Base-by-base conservation (phyloP, 2,888 invertebrate species). In the Catocala nupta region DNA sequence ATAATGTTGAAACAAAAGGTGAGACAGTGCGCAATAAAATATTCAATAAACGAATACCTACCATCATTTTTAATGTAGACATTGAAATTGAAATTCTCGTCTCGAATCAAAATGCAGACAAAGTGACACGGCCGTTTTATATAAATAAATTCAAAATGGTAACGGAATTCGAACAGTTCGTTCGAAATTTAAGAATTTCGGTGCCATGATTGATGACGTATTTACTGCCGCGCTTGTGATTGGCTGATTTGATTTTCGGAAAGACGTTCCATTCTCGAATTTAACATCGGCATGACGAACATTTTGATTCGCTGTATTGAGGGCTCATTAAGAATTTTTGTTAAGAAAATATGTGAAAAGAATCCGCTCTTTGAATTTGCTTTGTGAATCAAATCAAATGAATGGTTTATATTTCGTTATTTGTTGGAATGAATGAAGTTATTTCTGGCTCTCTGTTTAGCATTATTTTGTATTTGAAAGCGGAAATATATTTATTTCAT, bases 201-300 rank as follows among this genome's bases (percentile, higher is more conserved):
- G 63, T 63, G 81, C 80, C 82, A 84, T 87, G 86, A 88, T 87
- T 85, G 84, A 88, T 88, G 84, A 86, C 83, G 85, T 84, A 84
- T 85, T 83, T 82, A 83, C 78, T 68, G 74, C 71, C 71, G 72
- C 75, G 71, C 68, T 81, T 77, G 81, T 88, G 88, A 89, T 88
- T 88, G 87, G 87, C 79, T 88, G 87, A 89, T 89, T 88, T 84
- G 82, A 89, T 86, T 87, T 85, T 80, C 72, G 75, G 78, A 78
- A 79, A 80, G 80, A 71, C 78, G 79, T 84, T 84, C 79, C 75
- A 75, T 79, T 83, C 73, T 78, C 74, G 75, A 85, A 85, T 84
- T 81, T 81, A 80, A 76, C 80, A 75, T 74, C 63, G 78, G 74
- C 75, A 74, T 79, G 76, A 74, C 75, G 83, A 81, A 83, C 75